Conservation (phyloP, 2,888 invertebrate species). For the Autographa pulchrina region DNA sequence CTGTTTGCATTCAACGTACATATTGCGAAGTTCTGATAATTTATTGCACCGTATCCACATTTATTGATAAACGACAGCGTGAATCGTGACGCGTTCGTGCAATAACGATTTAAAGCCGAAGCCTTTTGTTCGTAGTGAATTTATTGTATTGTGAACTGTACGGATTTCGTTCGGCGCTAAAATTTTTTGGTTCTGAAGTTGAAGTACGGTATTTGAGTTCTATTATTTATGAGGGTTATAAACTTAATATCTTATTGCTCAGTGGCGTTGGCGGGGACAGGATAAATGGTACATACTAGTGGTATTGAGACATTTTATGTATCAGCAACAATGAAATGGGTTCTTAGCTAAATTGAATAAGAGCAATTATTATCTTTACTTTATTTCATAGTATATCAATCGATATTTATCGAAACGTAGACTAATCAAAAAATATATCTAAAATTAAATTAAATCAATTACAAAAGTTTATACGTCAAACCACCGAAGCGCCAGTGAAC, state of each 20-base stretch:
- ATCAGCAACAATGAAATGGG: background rate
- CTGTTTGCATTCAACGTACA: constrained; percentile 74
- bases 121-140: constrained; percentile 65
- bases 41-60: constrained; percentile 77
- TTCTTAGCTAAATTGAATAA: background rate
- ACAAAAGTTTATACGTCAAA: background rate
- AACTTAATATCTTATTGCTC: constrained; percentile 29
- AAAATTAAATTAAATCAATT: background rate
- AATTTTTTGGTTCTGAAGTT: constrained; percentile 36
- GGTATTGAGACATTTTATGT: background rate
- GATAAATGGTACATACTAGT: background rate
- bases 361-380: background rate
- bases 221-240: constrained; percentile 37
- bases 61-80: constrained; percentile 77
- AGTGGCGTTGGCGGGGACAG: background rate
- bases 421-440: background rate
- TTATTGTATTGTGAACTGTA: constrained; percentile 65
- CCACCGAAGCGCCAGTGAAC: constrained; percentile 24
- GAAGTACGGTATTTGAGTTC: constrained; percentile 43
- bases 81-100: constrained; percentile 64
- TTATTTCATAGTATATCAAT: no score
- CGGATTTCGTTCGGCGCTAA: constrained; percentile 51
- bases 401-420: no score
- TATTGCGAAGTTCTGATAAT: constrained; percentile 76
- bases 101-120: constrained; percentile 68